Base-by-base conservation (phyloP, 2,888 invertebrate genomes). In the Leucoma salicis region DNA sequence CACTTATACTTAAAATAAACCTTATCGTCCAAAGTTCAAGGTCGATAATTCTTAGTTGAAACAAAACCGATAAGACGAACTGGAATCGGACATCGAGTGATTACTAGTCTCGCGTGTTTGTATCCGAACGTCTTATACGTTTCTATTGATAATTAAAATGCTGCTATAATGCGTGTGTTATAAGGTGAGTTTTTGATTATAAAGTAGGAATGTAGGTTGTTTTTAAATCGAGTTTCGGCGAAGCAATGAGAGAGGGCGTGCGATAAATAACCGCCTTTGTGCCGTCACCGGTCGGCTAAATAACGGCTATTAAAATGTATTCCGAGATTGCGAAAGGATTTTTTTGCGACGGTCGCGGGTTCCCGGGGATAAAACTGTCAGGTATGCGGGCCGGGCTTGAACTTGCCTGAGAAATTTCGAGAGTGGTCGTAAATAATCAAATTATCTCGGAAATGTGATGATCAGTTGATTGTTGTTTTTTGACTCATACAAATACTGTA, bases 191-290 rank as follows among this genome's bases (percentile, higher is more conserved):
- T 75, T 80, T 85, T 14, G 54, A 43, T 36, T 50, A 56, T 44
- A 15, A 27, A 6, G 11, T 15, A 40, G 39, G 57, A 63, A 53
- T 76, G 74, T 82, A 73, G 66, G 83, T 80, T 82, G 79, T 84
- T 85, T 77, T 78, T 65, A 67, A 70, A 74, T 63, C 69, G 67
- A 58, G 73, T 65, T 70, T 66, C 71, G 73, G 68, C 67, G 77
- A 83, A 81, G 88, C 88, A 87, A 87, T 86, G 87, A 85, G 86
- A 88, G 88, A 89, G 88, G 88, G 88, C 88, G 88, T 85, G 78
- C 84, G 84, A 89, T 88, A 87, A 88, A 88, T 87, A 84, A 88
- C 85, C 84, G 83, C 86, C 87, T 89, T 88, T 86, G 86, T 80
- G 82, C 82, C 82, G 82, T 86, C 87, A 84, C 84, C 86, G 86